Evolutionary conservation across 2,113 vertebrate genomes (phyloP).

Genomic region (Lagopus muta): DNA sequence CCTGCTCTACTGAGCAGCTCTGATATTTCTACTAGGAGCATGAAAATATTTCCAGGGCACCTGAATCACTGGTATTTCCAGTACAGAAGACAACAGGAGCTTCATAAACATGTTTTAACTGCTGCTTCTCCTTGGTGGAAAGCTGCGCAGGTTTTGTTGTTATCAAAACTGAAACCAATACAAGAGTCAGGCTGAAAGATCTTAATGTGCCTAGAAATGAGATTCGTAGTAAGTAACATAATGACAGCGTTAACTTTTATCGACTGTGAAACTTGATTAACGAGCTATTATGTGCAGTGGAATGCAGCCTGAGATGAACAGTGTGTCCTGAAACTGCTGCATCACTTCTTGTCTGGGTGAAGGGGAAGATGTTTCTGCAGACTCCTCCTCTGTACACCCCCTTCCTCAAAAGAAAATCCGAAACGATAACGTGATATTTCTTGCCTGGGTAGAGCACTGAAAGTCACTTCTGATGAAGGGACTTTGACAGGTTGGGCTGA

Average conservation of each 20-base stretch:
- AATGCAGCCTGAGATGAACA: background rate
- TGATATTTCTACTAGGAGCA: background rate
- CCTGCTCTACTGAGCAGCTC: background rate
- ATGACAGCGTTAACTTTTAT: background rate
- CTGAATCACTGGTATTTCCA: background rate
- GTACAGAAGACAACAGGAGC: background rate
- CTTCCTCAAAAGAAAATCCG: constrained; percentile 8
- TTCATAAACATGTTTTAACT: background rate
- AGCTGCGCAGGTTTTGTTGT: background rate
- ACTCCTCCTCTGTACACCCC: background rate
- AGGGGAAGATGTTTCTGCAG: background rate
- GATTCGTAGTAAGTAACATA: background rate
- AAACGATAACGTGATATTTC: background rate
- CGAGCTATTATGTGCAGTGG: background rate
- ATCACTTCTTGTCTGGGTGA: constrained; percentile 10
- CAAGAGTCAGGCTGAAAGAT: background rate
- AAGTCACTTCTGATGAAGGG: background rate
- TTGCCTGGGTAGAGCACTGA: background rate
- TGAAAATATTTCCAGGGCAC: background rate
- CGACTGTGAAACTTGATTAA: background rate
- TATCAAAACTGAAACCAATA: background rate
- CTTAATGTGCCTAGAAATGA: background rate
- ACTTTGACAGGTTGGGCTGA: background rate
- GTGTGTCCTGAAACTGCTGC: background rate
- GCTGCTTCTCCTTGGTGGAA: background rate